Conservation (phyloP, 2,113 vertebrate genomes). For the Syngnathoides biaculeatus region DNA sequence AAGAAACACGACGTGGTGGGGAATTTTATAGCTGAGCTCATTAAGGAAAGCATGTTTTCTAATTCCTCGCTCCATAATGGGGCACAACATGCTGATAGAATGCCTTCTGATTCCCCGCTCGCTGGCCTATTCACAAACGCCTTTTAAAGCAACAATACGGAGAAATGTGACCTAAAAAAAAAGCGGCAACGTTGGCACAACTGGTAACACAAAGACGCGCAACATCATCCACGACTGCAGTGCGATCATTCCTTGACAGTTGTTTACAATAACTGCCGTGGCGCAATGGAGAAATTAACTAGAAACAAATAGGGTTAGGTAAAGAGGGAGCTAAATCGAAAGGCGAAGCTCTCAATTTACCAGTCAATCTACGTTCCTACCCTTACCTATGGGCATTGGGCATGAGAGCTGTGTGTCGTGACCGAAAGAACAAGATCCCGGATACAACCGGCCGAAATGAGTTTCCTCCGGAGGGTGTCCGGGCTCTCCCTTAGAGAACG, state of each 20-base stretch:
- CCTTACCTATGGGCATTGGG: too few relatives aligned
- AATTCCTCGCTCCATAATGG: constrained; percentile 29
- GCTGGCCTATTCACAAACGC: constrained; percentile 17
- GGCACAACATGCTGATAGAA: constrained; percentile 49
- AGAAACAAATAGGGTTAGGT: too few relatives aligned
- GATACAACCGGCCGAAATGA: too few relatives aligned
- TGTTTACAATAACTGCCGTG: neutral
- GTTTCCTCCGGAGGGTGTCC: too few relatives aligned
- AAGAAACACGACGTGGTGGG: constrained; percentile 53
- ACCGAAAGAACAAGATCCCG: too few relatives aligned
- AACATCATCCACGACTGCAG: neutral
- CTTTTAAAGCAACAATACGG: neutral
- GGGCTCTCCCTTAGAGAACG: too few relatives aligned
- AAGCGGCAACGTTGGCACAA: neutral
- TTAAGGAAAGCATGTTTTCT: constrained; percentile 59
- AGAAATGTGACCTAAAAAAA: neutral
- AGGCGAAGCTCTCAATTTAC: too few relatives aligned
- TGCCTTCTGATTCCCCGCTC: constrained; percentile 7
- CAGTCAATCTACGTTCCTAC: too few relatives aligned
- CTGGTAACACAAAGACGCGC: too few relatives aligned
- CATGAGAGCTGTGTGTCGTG: too few relatives aligned
- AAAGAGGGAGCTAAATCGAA: too few relatives aligned
- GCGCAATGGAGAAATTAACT: neutral
- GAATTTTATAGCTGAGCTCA: constrained; percentile 65
- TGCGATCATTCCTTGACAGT: neutral